These are phyloP conservation scores for Athetis lepigone DNA, from an alignment of 2,888 invertebrate genomes.

Conservation along the genomic window DNA sequence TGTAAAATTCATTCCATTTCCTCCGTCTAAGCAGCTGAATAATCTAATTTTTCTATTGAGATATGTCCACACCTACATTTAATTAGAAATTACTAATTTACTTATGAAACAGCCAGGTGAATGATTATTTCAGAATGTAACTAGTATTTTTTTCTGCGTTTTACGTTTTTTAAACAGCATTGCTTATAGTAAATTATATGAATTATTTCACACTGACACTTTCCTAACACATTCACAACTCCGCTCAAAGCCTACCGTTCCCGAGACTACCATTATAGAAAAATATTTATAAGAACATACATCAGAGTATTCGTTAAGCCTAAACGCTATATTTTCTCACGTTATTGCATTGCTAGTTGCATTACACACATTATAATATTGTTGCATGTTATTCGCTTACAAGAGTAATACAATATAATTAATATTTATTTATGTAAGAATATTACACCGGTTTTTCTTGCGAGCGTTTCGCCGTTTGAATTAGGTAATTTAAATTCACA, in stretches of 20 bases:
- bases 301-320: slow-evolving; percentile 59
- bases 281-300: slow-evolving; percentile 60
- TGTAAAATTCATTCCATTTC: slow-evolving; percentile 31
- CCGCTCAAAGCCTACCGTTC: slow-evolving; percentile 54
- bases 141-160: slow-evolving; percentile 29
- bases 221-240: slow-evolving; percentile 49
- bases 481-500: slow-evolving; percentile 18
- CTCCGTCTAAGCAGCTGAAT: slow-evolving; percentile 27
- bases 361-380: slow-evolving; percentile 65
- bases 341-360: slow-evolving; percentile 74
- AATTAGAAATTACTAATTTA: slow-evolving; percentile 37
- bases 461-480: slow-evolving; percentile 8
- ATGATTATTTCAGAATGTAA: slow-evolving; percentile 26
- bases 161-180: slow-evolving; percentile 47
- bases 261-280: slow-evolving; percentile 59
- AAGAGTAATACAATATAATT: slow-evolving; percentile 32
- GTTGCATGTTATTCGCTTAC: slow-evolving; percentile 37
- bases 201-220: slow-evolving; percentile 31
- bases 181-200: slow-evolving; percentile 34
- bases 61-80: slow-evolving; percentile 54
- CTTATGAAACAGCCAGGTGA: slow-evolving; percentile 13
- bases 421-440: slow-evolving; percentile 10
- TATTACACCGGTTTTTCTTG: slow-evolving; percentile 22
- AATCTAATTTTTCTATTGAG: slow-evolving; percentile 45
- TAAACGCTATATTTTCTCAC: slow-evolving; percentile 57